phyloP scores from a whole-genome alignment of 2,797 vertebrate genomes.

The Pogonophryne albipinna region DNA sequence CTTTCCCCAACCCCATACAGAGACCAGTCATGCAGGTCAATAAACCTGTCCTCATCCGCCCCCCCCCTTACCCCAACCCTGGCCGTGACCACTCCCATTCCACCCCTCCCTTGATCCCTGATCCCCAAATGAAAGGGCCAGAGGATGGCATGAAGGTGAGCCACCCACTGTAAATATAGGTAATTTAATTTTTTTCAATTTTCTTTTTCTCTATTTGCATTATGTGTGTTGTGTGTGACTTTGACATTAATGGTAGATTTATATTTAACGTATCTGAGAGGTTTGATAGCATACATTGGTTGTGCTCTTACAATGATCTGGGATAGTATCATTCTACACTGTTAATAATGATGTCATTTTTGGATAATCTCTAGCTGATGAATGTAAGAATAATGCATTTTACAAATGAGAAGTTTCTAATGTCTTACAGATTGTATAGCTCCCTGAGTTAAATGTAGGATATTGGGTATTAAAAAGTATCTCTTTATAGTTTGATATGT shows the following conservation, averaged over 20 bases:
- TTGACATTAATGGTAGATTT: slow-evolving; percentile 19
- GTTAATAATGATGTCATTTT: neutral
- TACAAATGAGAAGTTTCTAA: neutral
- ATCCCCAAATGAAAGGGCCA: slow-evolving; percentile 81
- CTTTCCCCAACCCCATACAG: slow-evolving; percentile 89
- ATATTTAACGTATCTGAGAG: neutral
- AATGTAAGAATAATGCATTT: neutral
- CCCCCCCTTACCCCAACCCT: slow-evolving; percentile 84
- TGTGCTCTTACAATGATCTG: neutral
- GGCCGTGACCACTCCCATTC: slow-evolving; percentile 82
- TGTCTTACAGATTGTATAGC: no score
- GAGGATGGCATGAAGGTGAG: slow-evolving; percentile 92
- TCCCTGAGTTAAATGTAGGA: no score
- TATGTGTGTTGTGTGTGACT: slow-evolving; percentile 22
- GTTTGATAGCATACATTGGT: neutral
- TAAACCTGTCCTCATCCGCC: slow-evolving; percentile 86
- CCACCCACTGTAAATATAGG: slow-evolving; percentile 89
- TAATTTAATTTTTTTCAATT: slow-evolving; percentile 82
- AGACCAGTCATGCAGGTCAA: slow-evolving; percentile 89
- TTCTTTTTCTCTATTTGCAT: slow-evolving; percentile 58
- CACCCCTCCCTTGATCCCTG: slow-evolving; percentile 81
- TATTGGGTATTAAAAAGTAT: no score
- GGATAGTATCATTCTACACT: neutral
- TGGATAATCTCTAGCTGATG: slow-evolving; percentile 6
- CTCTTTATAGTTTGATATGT: neutral